Conservation (phyloP, 2,888 invertebrate genomes). For the Ryuthela nishihirai region DNA sequence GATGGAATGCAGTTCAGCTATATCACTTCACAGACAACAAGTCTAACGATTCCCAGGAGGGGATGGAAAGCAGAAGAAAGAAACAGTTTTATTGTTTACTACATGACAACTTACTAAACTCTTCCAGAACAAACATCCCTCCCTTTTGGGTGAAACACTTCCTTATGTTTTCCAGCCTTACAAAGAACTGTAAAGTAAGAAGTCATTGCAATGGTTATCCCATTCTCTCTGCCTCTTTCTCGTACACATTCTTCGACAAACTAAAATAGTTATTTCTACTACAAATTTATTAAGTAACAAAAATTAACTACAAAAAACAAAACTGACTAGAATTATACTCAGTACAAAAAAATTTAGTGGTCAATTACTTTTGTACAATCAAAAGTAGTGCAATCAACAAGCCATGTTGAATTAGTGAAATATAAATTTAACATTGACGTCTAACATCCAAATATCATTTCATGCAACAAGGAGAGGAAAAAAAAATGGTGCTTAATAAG, state of each 20-base stretch:
- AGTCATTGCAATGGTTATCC: constrained; percentile 35
- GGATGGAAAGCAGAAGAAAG: constrained; percentile 41
- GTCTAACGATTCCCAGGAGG: constrained; percentile 33
- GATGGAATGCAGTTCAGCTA: constrained; percentile 32
- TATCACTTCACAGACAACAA: constrained; percentile 22
- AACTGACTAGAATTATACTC: no score
- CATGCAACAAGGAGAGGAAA: no score
- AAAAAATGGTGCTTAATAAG: no score
- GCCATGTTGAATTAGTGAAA: no score
- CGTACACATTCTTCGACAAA: constrained; percentile 29
- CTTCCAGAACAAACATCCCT: constrained; percentile 98
- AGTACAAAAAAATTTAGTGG: no score
- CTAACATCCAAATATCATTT: no score
- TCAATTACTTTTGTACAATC: no score
- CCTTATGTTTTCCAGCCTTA: constrained; percentile 96
- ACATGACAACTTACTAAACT: constrained; percentile 84
- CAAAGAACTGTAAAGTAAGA: constrained; percentile 86
- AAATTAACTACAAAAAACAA: constrained; percentile 7
- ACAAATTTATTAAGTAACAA: constrained; percentile 25
- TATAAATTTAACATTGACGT: no score
- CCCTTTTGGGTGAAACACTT: constrained; percentile 99
- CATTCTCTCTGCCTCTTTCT: constrained; percentile 35
- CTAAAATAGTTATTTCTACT: constrained; percentile 29
- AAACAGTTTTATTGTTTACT: constrained; percentile 38
- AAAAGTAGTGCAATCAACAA: no score